phyloP scores from a whole-genome alignment of 2,888 invertebrate species.

The Bombylius discolor region DNA sequence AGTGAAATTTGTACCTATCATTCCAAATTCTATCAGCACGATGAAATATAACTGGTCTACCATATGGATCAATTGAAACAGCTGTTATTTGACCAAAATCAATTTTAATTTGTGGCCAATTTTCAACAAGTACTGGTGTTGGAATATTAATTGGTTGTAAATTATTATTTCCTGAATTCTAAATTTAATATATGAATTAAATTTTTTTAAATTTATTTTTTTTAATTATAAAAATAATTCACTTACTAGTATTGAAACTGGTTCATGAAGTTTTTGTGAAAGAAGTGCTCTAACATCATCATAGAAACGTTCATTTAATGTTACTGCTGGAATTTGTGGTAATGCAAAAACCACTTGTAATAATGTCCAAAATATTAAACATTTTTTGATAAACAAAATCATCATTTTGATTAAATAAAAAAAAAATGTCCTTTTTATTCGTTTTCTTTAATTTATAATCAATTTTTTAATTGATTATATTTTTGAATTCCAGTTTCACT shows the following conservation, averaged over 20 bases:
- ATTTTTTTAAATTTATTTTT: no score
- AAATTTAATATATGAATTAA: neutral
- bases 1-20: conserved; percentile 22
- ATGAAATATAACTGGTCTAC: conserved; percentile 72
- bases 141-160: conserved; percentile 26
- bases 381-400: no score
- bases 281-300: conserved; percentile 42
- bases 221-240: conserved; percentile 1
- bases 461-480: no score
- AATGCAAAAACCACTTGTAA: neutral
- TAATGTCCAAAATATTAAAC: neutral
- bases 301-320: conserved; percentile 37
- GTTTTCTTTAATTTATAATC: no score
- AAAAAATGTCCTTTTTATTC: no score
- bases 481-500: no score
- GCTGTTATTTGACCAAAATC: conserved; percentile 68
- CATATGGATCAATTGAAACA: conserved; percentile 58
- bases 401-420: no score
- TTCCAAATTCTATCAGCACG: conserved; percentile 48
- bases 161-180: neutral
- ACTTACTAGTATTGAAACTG: conserved; percentile 24
- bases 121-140: conserved; percentile 50
- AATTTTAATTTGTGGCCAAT: conserved; percentile 45
- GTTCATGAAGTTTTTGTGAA: conserved; percentile 32
- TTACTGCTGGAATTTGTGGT: conserved; percentile 11